A percentile compares a stretch with the other conserved stretches of the same genome.
phyloP scores from a whole-genome alignment of 1,140 invertebrate species.

The Macrobrachium nipponense region DNA sequence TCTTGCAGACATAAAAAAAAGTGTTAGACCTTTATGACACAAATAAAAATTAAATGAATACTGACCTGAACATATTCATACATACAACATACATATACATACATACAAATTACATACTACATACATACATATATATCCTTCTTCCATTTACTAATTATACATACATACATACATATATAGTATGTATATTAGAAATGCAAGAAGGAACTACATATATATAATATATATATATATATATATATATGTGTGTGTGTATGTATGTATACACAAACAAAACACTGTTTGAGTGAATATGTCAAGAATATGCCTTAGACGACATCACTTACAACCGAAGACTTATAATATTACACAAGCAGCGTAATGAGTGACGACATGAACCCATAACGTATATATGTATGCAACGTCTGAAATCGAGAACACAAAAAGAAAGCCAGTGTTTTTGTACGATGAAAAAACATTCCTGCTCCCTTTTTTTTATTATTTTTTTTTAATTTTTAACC shows the following conservation, averaged over 20 bases:
- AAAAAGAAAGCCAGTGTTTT: conserved; percentile 5
- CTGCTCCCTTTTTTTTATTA: not conserved
- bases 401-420: no score
- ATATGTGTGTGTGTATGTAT: no score
- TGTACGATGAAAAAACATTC: conserved; percentile 24
- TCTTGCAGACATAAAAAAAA: conserved; percentile 40
- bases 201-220: not conserved
- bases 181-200: not conserved
- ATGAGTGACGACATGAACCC: no score
- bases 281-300: no score
- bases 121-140: not conserved
- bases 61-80: not conserved
- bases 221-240: no score
- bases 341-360: no score
- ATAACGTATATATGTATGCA: no score
- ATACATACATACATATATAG: conserved; percentile 14
- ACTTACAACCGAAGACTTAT: no score
- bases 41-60: conserved; percentile 5
- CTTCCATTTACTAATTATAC: not conserved
- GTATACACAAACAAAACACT: not conserved
- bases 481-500: not conserved
- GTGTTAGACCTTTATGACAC: not conserved
- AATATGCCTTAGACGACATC: no score
- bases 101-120: conserved; percentile 8
- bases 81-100: conserved; percentile 6